These are phyloP conservation scores for Drosophila lini DNA, from an alignment of 1,140 invertebrate genomes.

Conservation along the genomic window DNA sequence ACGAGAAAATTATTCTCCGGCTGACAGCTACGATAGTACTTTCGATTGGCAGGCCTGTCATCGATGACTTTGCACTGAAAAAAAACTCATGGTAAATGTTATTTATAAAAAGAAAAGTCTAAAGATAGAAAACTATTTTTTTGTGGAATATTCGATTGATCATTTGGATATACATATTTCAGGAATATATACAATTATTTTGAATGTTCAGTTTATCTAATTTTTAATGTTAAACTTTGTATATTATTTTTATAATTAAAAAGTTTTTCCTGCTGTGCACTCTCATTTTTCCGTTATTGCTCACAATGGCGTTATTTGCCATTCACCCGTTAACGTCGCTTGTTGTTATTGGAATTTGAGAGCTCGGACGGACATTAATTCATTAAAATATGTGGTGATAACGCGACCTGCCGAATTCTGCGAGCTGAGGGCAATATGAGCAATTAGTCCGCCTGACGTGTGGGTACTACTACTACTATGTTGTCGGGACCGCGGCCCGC, in stretches of 20 bases:
- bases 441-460: conserved; percentile 53
- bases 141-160: too few species aligned
- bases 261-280: background rate
- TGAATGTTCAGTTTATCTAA: too few species aligned
- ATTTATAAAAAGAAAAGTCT: too few species aligned
- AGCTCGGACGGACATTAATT: conserved; percentile 57
- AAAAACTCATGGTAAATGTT: background rate
- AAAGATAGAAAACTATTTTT: too few species aligned
- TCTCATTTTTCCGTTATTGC: background rate
- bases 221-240: too few species aligned
- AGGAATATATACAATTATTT: too few species aligned
- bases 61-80: conserved; percentile 5
- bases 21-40: conserved; percentile 1
- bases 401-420: conserved; percentile 67
- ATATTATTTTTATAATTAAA: too few species aligned
- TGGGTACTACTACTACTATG: conserved; percentile 49
- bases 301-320: conserved; percentile 21
- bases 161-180: too few species aligned
- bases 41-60: background rate
- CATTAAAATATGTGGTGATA: conserved; percentile 81
- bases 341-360: conserved; percentile 52
- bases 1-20: conserved; percentile 6
- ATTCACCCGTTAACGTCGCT: conserved; percentile 20
- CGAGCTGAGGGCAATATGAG: conserved; percentile 60
- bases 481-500: conserved; percentile 26